Base-by-base conservation (phyloP, 2,888 invertebrate species). In the Thelaira solivaga region DNA sequence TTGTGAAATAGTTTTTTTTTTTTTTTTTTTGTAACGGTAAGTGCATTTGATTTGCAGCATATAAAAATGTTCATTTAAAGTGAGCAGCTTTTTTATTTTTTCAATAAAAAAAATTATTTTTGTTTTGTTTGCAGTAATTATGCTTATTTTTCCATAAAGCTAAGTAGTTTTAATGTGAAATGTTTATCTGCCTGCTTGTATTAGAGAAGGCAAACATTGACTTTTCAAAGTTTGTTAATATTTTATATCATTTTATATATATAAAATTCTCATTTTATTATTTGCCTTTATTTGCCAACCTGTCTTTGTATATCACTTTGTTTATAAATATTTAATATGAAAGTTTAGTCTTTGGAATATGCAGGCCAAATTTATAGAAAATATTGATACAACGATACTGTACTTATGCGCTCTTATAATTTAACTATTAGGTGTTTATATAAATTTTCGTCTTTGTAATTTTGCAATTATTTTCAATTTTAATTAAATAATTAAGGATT, bases 191-290 rank as follows among this genome's bases (percentile, higher is more conserved):
- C 36, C 72, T 55, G 31, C 36, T 26, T 11, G 36, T 39, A 47
- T 55, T 55, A 55, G 64, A 61, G 67, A 67, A 57, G 41, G 36
- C 43, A 72, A 74, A 74, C 51, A 74, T 61, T 74, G 43, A 53
- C 59, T 67, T 67, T 62, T 57, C 29, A 67, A 74, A 74, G 51
- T 74, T 67, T 74, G 29, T 74, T 74, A 74, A 74, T 67, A 67
- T 67, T 61, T 67, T 61, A 67, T 74, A 53, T 74, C 43, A 67
- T 61, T 64, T 62, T 26, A 36, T 22, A 22, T 6, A 20, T 47
- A 11, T 51, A 4, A 20, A 13, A 24, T 39, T 45, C 41, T 43
- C 13, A 34, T 51, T 16, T 10, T 10, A 4, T 18, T 22, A 20
- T 39, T 59, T 34, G 1, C 31, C 20, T 10, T 24, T 18, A 49